These are phyloP conservation scores for Micromys minutus DNA, from an alignment of 2,113 vertebrate species.

Conservation along the genomic window DNA sequence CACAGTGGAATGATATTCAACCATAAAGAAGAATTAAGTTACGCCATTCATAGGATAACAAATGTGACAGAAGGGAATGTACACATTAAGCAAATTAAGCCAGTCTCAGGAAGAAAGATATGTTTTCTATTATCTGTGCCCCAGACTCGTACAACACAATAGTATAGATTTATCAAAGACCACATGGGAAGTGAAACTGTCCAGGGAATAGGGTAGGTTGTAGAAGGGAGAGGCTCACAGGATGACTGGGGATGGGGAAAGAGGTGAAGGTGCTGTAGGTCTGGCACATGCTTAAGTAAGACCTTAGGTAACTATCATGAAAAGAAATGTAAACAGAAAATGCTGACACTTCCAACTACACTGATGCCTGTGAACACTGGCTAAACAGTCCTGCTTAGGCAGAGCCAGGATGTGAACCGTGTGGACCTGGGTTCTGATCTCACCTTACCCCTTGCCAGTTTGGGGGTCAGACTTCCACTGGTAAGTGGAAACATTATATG, in stretches of 20 bases:
- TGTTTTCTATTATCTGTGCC: not conserved
- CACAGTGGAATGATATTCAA: not conserved
- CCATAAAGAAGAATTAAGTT: not conserved
- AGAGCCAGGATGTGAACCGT: not conserved
- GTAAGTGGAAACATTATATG: not conserved
- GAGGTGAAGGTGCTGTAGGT: not conserved
- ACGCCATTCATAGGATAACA: not conserved
- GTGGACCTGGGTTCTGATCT: not conserved
- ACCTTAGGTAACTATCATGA: not conserved
- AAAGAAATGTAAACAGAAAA: not conserved
- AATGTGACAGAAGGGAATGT: not conserved
- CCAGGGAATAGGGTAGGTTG: not conserved
- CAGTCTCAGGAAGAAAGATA: not conserved
- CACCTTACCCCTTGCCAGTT: not conserved
- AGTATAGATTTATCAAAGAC: too few relatives aligned
- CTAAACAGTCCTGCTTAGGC: not conserved
- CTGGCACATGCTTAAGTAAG: not conserved
- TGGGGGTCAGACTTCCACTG: not conserved
- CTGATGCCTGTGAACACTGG: not conserved
- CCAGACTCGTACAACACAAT: not conserved
- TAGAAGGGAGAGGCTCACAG: not conserved
- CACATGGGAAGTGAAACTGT: not conserved
- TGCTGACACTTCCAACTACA: not conserved
- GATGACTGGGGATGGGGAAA: not conserved
- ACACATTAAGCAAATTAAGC: not conserved